These are phyloP conservation scores for Rhincodon typus DNA, from an alignment of 2,797 vertebrate genomes.

Conservation along the genomic window DNA sequence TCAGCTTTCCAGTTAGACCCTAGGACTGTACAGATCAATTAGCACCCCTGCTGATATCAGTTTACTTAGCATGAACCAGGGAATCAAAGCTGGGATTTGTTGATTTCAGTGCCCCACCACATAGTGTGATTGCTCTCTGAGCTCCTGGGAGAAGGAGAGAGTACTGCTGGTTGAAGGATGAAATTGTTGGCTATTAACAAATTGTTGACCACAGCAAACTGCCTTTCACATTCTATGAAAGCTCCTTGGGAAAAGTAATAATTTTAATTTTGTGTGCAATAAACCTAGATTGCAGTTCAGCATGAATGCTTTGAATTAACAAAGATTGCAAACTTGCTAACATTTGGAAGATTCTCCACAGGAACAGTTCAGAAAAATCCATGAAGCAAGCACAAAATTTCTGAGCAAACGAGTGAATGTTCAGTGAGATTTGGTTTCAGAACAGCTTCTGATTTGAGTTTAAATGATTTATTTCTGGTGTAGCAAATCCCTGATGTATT, in stretches of 20 bases:
- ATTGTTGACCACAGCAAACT: not conserved
- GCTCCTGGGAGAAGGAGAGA: not conserved
- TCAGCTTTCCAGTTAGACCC: not conserved
- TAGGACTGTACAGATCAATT: not conserved
- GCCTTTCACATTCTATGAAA: not conserved
- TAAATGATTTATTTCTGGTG: not conserved
- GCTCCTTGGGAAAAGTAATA: not conserved
- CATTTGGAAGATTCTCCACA: not conserved
- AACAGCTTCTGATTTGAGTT: not conserved
- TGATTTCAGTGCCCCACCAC: not conserved
- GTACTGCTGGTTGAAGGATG: not conserved
- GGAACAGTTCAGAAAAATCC: not conserved
- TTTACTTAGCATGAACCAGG: not conserved
- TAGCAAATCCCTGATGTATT: not conserved
- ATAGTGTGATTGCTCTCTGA: not conserved
- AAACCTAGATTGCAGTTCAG: not conserved
- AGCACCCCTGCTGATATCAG: not conserved
- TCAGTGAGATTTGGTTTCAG: not conserved
- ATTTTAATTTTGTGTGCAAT: conserved; percentile 7
- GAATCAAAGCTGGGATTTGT: not conserved
- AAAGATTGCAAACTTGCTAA: not conserved
- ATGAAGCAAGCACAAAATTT: not conserved
- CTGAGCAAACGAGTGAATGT: not conserved
- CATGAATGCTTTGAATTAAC: not conserved
- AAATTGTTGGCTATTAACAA: not conserved